A percentile compares a stretch with the other conserved stretches of the same genome.
Conservation (phyloP, 2,797 vertebrate genomes). For the Spondyliosoma cantharus region DNA sequence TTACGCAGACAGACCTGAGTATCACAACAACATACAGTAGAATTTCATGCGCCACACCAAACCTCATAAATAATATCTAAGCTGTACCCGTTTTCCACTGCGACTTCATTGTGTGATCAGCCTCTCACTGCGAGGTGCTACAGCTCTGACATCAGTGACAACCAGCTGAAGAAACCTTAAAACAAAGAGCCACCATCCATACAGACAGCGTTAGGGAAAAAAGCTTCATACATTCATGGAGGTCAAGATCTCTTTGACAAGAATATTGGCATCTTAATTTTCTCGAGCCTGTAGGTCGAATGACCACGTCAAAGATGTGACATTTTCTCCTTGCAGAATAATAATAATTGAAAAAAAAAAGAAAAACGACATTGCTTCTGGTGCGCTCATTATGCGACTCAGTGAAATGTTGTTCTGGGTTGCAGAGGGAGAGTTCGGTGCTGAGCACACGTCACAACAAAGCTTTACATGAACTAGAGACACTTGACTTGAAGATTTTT, state of each 20-base stretch:
- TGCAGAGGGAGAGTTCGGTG: slow-evolving; percentile 36
- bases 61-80: slow-evolving; percentile 52
- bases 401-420: slow-evolving; percentile 31
- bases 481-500: slow-evolving; percentile 41
- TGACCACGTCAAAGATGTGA: slow-evolving; percentile 21
- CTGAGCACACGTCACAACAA: slow-evolving; percentile 29
- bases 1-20: slow-evolving; percentile 28
- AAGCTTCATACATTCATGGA: slow-evolving; percentile 4
- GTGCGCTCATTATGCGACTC: slow-evolving; percentile 46
- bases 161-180: slow-evolving; percentile 46
- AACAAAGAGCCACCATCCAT: slow-evolving; percentile 47
- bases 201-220: slow-evolving; percentile 7
- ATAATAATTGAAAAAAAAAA: slow-evolving; percentile 7
- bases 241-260: slow-evolving; percentile 25
- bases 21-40: slow-evolving; percentile 28
- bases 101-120: slow-evolving; percentile 59
- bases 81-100: slow-evolving; percentile 46
- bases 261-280: slow-evolving; percentile 12
- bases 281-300: not conserved
- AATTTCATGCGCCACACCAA: slow-evolving; percentile 53
- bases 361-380: slow-evolving; percentile 18
- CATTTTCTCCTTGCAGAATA: slow-evolving; percentile 48
- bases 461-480: slow-evolving; percentile 33
- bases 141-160: slow-evolving; percentile 48
- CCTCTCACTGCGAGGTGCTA: slow-evolving; percentile 49